Conservation (phyloP, 23 tunicate genomes). For the Trididemnum miniatum region DNA sequence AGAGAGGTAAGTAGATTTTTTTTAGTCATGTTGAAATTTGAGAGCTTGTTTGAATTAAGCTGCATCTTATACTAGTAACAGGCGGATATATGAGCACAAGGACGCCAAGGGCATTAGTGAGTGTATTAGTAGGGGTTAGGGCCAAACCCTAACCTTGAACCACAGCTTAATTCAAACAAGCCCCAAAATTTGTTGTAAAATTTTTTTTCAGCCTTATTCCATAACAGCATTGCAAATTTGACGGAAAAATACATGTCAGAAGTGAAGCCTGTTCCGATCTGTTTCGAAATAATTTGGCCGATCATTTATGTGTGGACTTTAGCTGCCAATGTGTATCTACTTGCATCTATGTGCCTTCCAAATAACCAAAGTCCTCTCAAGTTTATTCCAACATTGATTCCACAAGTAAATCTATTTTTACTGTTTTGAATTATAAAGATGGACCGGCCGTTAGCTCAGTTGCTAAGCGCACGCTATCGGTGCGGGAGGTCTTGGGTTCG, state of each 20-base stretch:
- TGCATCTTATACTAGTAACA: no score
- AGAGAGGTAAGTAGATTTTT: conserved; percentile 24
- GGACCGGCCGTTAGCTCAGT: no score
- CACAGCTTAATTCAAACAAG: no score
- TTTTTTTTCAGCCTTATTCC: conserved; percentile 22
- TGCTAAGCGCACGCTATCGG: no score
- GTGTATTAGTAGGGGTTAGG: no score
- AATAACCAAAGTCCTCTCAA: conserved; percentile 35
- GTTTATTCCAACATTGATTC: conserved; percentile 22
- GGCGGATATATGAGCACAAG: no score
- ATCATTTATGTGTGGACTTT: conserved; percentile 46
- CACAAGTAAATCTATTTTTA: conserved; percentile 13
- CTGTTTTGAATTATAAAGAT: no score
- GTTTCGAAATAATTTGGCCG: conserved; percentile 54
- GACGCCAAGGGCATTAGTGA: no score
- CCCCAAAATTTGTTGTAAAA: neutral
- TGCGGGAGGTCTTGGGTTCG: no score
- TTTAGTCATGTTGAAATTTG: no score
- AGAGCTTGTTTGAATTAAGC: no score
- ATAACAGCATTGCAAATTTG: conserved; percentile 14
- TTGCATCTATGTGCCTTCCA: conserved; percentile 34
- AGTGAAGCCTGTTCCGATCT: conserved; percentile 15
- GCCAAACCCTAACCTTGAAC: no score
- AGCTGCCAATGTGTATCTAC: conserved; percentile 11
- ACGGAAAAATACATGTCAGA: conserved; percentile 20